Base-by-base conservation (phyloP, 2,888 invertebrate genomes). In the Sphaerophoria rueppellii region DNA sequence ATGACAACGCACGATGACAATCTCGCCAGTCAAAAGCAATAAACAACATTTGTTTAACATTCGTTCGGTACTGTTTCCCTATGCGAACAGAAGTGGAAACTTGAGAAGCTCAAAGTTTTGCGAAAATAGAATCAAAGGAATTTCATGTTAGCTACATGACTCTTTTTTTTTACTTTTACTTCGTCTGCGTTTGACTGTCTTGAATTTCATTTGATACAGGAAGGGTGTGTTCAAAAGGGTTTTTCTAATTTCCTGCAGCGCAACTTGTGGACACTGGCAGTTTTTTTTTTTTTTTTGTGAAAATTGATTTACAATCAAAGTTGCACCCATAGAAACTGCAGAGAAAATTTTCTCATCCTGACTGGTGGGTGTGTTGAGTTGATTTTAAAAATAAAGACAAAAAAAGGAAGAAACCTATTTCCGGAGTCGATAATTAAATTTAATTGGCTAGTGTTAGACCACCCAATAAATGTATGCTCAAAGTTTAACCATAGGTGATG, bases 241-340 rank as follows among this genome's bases (percentile, higher is more conserved):
- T 72, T 65, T 16, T 58, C 43, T 67, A 60, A 72, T 78, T 65
- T 78, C 34, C 43, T 63, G 50, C 16, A 37, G 16, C 4, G 4
- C 37, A 67, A 24, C 24, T 24, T 24, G 24, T 48, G 37, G 34
- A 52, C 14, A 46, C 16, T 52, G 32, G 35, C 67, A 60, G 58
- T 24, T 16, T 58, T 6, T 58, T 6, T 6, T 24, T 60, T 58
- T 40, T 37, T 37, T 60, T 24, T 50, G 14, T 12, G 57, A 61
- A 72, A 78, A 78, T 43, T 72, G 78, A 78, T 78, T 75, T 63
- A 52, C 58, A 70, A 80, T 75, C 65, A 81, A 76, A 76, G 65
- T 76, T 76, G 16, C 65, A 54, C 48, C 34, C 9, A 16, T 32
- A 43, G 24, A 58, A 46, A 52, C 4, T 43, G 11, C 9, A 43